These are phyloP conservation scores for Dendrophyllia cribrosa DNA, from an alignment of 64 coral and sea anemone genomes.

Conservation along the genomic window DNA sequence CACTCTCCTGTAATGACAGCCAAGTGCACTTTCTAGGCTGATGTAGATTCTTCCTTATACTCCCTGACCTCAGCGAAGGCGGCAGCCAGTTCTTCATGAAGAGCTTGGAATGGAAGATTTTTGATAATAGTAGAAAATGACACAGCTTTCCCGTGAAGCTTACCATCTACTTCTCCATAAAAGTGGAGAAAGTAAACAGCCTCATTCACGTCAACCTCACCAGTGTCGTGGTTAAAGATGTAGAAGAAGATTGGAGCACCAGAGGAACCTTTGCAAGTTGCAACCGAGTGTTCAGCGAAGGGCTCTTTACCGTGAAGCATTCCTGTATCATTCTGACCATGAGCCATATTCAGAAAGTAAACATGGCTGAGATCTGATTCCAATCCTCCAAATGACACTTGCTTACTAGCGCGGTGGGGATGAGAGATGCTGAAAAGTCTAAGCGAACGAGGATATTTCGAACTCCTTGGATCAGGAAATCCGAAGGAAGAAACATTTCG, in stretches of 20 bases:
- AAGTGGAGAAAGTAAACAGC: constrained; percentile 47
- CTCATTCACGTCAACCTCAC: constrained; percentile 11
- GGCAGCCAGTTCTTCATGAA: too few relatives aligned
- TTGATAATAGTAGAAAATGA: constrained; percentile 41
- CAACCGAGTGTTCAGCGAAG: constrained; percentile 32
- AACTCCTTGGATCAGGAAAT: constrained; percentile 45
- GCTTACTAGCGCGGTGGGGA: constrained; percentile 38
- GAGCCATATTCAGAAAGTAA: constrained; percentile 54
- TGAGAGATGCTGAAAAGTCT: constrained; percentile 56
- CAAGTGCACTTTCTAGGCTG: too few relatives aligned
- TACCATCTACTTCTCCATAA: constrained; percentile 21
- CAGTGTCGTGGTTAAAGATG: constrained; percentile 41
- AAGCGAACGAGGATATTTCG: constrained; percentile 46
- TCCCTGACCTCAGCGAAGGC: too few relatives aligned
- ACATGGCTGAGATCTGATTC: constrained; percentile 52
- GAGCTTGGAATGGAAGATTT: too few relatives aligned
- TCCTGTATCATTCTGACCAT: constrained; percentile 61
- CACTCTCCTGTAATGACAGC: too few relatives aligned
- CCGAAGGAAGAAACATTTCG: constrained; percentile 63
- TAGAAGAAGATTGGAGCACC: constrained; percentile 40
- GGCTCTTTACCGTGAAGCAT: constrained; percentile 40
- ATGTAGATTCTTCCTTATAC: too few relatives aligned
- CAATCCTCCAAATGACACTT: constrained; percentile 59
- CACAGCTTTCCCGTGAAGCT: constrained; percentile 31
- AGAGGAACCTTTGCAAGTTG: constrained; percentile 44